Base-by-base conservation (phyloP, 2,113 vertebrate genomes). In the Scomber japonicus region DNA sequence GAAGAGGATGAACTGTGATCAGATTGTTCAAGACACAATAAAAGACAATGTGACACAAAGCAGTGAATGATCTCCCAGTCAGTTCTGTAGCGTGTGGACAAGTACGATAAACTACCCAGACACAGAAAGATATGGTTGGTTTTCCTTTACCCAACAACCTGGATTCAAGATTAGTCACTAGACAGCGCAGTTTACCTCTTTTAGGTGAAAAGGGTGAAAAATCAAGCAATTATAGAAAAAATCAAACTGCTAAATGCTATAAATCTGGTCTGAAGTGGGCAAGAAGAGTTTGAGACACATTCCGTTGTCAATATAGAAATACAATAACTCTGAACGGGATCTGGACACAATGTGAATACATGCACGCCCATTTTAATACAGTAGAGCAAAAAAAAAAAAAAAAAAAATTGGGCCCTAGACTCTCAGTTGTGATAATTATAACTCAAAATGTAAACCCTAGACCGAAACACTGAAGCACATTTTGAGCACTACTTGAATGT, bases 41-140 rank as follows among this genome's bases (percentile, higher is more conserved):
- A 40, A 35, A 40, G 8, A 35, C 35, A 35, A 35, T 8, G 35
- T 35, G 35, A 35, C 35, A 35, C 35, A 35, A 5, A 35, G 35
- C 35, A 35, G 35, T 35, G 8, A 35, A 75, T 7, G 5, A 16
- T 44, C 10, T 2, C 2, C 40, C 30, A 3, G 64, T 78, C 14
- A n/a, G 5, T 7, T 75, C n/a, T 78, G 81, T 74, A 74, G 73
- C 74, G 80, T 64, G 65, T 68, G 5, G 35, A 14, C 51, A 35
- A 27, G 54, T 27, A 12, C 0, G n/a, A 46, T 11, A 66, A 69
- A 46, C 3, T 49, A 56, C 44, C 45, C 15, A 71, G 49, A 70
- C 59, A 65, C 63, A 56, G 21, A 40, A 4, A 67, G 50, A 72
- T 46, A 11, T 65, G 54, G 16, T 54, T 30, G 50, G 19, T 21